phyloP scores from a whole-genome alignment of 1,140 invertebrate species.

The Lycorma delicatula region DNA sequence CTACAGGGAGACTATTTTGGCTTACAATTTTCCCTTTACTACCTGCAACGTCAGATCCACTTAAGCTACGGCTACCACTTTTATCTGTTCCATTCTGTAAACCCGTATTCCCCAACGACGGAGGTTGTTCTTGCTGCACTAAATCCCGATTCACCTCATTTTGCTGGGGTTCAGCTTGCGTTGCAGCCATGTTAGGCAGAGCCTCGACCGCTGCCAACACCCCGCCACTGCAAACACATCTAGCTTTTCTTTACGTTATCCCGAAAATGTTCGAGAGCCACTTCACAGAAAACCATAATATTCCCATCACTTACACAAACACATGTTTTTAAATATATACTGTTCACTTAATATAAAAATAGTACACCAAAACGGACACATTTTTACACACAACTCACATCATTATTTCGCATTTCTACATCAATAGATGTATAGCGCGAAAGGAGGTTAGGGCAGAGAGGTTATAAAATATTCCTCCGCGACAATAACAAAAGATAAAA shows the following conservation, averaged over 20 bases:
- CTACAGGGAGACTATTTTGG: slow-evolving; percentile 24
- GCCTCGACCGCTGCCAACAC: slow-evolving; percentile 33
- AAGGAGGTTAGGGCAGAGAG: slow-evolving; percentile 33
- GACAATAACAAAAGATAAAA: slow-evolving; percentile 25
- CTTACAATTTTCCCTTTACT: slow-evolving; percentile 24
- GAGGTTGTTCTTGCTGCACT: slow-evolving; percentile 42
- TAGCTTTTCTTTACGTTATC: slow-evolving; percentile 31
- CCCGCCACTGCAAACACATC: slow-evolving; percentile 34
- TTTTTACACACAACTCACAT: slow-evolving; percentile 26
- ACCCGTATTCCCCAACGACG: slow-evolving; percentile 36
- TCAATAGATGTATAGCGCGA: slow-evolving; percentile 29
- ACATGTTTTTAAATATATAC: slow-evolving; percentile 17
- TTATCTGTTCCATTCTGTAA: slow-evolving; percentile 35
- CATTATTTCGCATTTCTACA: slow-evolving; percentile 31
- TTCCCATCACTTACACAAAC: slow-evolving; percentile 30
- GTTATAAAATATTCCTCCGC: slow-evolving; percentile 30
- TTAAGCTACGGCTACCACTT: slow-evolving; percentile 36
- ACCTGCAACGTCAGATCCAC: slow-evolving; percentile 36
- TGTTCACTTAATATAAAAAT: slow-evolving; percentile 19
- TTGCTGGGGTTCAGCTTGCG: slow-evolving; percentile 49
- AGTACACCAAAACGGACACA: slow-evolving; percentile 23
- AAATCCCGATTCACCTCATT: slow-evolving; percentile 46
- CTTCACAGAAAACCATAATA: slow-evolving; percentile 33
- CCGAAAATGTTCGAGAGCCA: slow-evolving; percentile 32
- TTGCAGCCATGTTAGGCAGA: slow-evolving; percentile 46